Conservation (phyloP, 2,888 invertebrate genomes). For the Metacarcinus magister region DNA sequence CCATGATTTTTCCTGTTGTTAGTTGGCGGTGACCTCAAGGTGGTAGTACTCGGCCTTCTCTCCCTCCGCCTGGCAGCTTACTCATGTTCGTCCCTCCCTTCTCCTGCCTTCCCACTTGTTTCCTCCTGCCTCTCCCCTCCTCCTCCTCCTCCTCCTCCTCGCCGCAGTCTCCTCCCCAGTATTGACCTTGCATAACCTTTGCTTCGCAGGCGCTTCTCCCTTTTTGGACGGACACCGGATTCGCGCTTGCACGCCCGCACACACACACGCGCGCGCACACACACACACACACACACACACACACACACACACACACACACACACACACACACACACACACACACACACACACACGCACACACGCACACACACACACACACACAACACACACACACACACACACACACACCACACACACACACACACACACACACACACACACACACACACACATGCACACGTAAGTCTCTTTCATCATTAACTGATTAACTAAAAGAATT, state of each 20-base stretch:
- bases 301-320: not conserved
- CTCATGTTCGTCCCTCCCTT: not conserved
- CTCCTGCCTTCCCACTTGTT: not conserved
- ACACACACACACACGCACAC: too few species aligned
- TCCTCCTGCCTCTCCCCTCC: not conserved
- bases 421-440: too few species aligned
- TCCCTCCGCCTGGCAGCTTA: not conserved
- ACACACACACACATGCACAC: too few species aligned
- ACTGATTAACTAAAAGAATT: too few species aligned
- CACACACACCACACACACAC: too few species aligned
- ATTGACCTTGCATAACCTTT: conserved; percentile 41
- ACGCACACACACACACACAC: too few species aligned
- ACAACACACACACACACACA: too few species aligned
- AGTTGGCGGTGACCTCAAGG: not conserved
- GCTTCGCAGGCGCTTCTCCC: not conserved
- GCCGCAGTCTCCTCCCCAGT: not conserved
- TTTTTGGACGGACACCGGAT: conserved; percentile 9
- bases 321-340: not conserved
- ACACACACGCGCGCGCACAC: not conserved
- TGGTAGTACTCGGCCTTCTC: not conserved
- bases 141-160: not conserved
- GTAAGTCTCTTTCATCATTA: too few species aligned
- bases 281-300: not conserved
- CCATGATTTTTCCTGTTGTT: not conserved
- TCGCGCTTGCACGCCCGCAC: not conserved